Percentiles rank a stretch among this genome's conserved stretches.
These are phyloP conservation scores for Drosophila pruinosa DNA, from an alignment of 1,140 invertebrate species.

Conservation along the genomic window DNA sequence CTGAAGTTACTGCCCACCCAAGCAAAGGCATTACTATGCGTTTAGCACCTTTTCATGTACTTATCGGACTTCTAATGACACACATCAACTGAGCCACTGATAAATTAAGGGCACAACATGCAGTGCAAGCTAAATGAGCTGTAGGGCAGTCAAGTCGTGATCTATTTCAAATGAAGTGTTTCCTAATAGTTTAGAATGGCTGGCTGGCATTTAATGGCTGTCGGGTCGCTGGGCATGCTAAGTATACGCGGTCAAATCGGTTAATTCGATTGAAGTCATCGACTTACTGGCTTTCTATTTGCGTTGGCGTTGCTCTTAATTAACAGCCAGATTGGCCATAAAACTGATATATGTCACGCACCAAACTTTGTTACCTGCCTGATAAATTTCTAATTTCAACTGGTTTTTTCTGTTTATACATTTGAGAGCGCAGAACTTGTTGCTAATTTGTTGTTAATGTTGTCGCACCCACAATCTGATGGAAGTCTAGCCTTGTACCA, in stretches of 20 bases:
- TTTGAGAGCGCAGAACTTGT: constrained; percentile 18
- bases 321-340: constrained; percentile 61
- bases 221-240: constrained; percentile 25
- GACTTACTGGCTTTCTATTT: constrained; percentile 61
- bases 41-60: constrained; percentile 14
- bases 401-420: constrained; percentile 26
- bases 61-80: constrained; percentile 13
- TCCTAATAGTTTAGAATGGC: constrained; percentile 46
- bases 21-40: not conserved
- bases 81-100: constrained; percentile 23
- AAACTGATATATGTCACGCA: constrained; percentile 74
- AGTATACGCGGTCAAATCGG: constrained; percentile 20
- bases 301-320: constrained; percentile 60
- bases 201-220: constrained; percentile 5
- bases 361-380: constrained; percentile 34
- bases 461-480: constrained; percentile 47
- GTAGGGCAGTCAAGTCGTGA: constrained; percentile 13
- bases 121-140: constrained; percentile 20
- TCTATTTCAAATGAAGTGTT: constrained; percentile 46
- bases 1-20: constrained; percentile 1
- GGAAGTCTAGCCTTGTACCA: not conserved
- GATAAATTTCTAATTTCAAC: constrained; percentile 57
- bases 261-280: constrained; percentile 54
- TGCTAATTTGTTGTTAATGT: constrained; percentile 27
- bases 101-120: constrained; percentile 63